Conservation (phyloP, 2,113 vertebrate species). For the Aldabrachelys gigantea region DNA sequence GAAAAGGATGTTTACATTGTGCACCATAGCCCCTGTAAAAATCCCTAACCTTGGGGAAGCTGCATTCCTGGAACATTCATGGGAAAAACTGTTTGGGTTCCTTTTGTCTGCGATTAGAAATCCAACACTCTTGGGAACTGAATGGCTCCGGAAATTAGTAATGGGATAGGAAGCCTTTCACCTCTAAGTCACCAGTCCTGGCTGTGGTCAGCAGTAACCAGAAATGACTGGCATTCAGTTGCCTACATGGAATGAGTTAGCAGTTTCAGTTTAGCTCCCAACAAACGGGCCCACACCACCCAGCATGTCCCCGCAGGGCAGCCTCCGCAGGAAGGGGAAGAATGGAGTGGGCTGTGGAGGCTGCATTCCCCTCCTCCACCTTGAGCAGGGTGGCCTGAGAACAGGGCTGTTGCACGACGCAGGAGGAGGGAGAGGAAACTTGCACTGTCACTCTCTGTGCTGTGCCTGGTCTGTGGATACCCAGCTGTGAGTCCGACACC, state of each 20-base stretch:
- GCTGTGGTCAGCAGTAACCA: rapidly evolving
- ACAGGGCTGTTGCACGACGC: too few relatives aligned
- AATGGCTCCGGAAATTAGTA: neutral
- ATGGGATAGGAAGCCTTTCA: neutral
- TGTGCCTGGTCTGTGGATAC: too few relatives aligned
- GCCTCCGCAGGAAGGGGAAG: too few relatives aligned
- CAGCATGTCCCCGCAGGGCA: too few relatives aligned
- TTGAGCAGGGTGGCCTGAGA: too few relatives aligned
- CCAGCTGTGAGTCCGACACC: too few relatives aligned
- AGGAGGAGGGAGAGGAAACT: too few relatives aligned
- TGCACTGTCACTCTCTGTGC: too few relatives aligned
- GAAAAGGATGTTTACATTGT: neutral
- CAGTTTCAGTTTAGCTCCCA: neutral
- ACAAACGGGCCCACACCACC: too few relatives aligned
- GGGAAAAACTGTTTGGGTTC: neutral
- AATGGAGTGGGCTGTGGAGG: too few relatives aligned
- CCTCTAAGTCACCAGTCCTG: neutral
- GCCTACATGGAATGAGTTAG: neutral
- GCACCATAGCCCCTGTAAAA: neutral
- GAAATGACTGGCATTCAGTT: rapidly evolving
- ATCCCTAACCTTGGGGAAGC: rapidly evolving
- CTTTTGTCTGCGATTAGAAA: neutral
- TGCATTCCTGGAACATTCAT: rapidly evolving
- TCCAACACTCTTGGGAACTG: neutral
- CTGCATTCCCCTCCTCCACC: too few relatives aligned